Conservation (phyloP, 2,888 invertebrate species). For the Pristionchus japonicus region DNA sequence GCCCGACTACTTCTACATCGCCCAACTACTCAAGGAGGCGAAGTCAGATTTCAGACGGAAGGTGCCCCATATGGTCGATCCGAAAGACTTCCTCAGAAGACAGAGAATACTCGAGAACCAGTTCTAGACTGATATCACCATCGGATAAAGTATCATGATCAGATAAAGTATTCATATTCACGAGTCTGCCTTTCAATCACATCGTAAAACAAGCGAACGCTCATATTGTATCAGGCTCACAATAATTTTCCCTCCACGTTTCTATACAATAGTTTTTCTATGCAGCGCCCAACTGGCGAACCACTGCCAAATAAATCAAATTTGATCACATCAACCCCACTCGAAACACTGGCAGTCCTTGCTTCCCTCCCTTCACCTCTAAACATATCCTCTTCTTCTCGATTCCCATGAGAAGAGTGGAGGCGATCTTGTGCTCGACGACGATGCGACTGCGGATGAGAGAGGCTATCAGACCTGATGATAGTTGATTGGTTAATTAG, state of each 20-base stretch:
- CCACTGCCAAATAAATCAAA: not conserved
- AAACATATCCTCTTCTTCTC: not conserved
- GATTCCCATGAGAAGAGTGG: not conserved
- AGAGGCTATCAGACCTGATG: constrained; percentile 21
- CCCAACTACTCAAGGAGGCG: constrained; percentile 38
- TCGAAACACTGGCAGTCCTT: not conserved
- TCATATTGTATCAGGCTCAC: no score
- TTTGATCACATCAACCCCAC: not conserved
- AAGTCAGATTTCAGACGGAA: not conserved
- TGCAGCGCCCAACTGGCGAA: no score
- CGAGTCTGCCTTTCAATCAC: no score
- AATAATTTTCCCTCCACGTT: no score
- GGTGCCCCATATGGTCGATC: not conserved
- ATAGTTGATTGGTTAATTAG: not conserved
- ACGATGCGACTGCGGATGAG: constrained; percentile 7
- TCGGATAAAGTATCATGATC: no score
- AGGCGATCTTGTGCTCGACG: not conserved
- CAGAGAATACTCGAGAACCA: constrained; percentile 36
- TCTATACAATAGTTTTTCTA: not conserved
- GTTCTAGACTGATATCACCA: not conserved
- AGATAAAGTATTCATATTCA: not conserved
- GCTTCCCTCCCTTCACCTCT: not conserved
- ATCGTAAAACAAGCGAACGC: no score
- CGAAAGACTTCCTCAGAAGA: not conserved
- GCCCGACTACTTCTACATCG: constrained; percentile 51